Conservation (phyloP, 2,797 vertebrate genomes). For the Allochrocebus solatus region DNA sequence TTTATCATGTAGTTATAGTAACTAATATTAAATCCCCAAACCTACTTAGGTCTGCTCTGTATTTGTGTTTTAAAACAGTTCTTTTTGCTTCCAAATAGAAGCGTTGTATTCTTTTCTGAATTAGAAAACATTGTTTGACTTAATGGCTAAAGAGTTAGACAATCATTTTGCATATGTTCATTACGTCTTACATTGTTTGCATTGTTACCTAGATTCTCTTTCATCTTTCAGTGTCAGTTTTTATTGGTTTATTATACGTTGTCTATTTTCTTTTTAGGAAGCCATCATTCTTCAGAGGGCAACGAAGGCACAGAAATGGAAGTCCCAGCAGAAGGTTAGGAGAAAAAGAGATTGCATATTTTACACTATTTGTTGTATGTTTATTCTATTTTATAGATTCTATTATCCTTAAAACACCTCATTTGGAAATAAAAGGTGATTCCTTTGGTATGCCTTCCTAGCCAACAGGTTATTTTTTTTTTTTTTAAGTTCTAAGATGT, state of each 20-base stretch:
- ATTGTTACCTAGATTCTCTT: conserved; percentile 60
- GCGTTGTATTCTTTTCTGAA: conserved; percentile 20
- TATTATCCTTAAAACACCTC: neutral
- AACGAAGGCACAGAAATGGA: conserved; percentile 82
- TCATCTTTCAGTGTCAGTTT: neutral
- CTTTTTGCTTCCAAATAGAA: conserved; percentile 29
- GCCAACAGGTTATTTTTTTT: neutral
- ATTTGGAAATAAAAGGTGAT: neutral
- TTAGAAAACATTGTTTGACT: conserved; percentile 43
- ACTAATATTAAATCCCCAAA: neutral
- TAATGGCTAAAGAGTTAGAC: conserved; percentile 13
- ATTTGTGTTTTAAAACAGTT: neutral
- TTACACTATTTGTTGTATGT: neutral
- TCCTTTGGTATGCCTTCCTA: neutral
- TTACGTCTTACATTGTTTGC: conserved; percentile 19
- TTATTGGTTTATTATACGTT: conserved; percentile 58
- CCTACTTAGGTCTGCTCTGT: neutral
- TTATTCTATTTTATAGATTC: neutral
- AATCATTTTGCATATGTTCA: neutral
- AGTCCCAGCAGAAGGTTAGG: conserved; percentile 81
- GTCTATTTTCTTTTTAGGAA: conserved; percentile 78
- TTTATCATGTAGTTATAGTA: neutral
- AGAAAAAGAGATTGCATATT: neutral
- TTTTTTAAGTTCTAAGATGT: neutral
- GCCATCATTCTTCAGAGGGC: conserved; percentile 77